These are phyloP conservation scores for Lepisosteus osseus DNA, from an alignment of 2,113 vertebrate genomes.

Conservation along the genomic window DNA sequence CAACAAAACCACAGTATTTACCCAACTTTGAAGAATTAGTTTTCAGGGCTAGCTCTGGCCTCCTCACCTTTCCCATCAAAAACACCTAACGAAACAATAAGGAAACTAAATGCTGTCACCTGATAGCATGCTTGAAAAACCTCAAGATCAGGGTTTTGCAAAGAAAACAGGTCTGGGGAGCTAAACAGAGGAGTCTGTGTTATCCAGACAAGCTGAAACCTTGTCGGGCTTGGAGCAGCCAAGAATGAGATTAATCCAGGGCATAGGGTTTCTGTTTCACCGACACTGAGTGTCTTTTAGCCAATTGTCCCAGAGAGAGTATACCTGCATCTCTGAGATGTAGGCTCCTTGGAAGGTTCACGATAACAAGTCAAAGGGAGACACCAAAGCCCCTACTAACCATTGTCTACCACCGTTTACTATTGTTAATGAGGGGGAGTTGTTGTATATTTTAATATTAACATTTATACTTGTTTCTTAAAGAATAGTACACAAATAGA, in stretches of 20 bases:
- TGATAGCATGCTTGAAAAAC: slow-evolving; percentile 56
- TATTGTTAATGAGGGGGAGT: background rate
- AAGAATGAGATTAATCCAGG: background rate
- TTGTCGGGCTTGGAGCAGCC: background rate
- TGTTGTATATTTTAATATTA: background rate
- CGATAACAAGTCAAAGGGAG: background rate
- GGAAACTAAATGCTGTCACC: slow-evolving; percentile 59
- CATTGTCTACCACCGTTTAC: background rate
- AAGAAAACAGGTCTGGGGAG: slow-evolving; percentile 24
- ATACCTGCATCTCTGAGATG: background rate
- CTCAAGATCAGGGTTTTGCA: slow-evolving; percentile 31
- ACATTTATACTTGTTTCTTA: no score
- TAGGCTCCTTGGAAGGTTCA: background rate
- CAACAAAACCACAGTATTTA: slow-evolving; percentile 64
- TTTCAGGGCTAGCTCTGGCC: slow-evolving; percentile 64
- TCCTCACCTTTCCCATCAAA: slow-evolving; percentile 69
- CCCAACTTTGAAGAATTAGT: slow-evolving; percentile 56
- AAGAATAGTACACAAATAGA: no score
- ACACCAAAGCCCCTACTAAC: background rate
- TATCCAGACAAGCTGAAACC: slow-evolving; percentile 8
- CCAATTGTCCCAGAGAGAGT: background rate
- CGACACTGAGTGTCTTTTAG: background rate
- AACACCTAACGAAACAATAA: slow-evolving; percentile 64
- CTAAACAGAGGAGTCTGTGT: slow-evolving; percentile 18
- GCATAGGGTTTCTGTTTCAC: background rate